Evolutionary conservation across 92 coral and sea anemone genomes (phyloP), one percentile per base, ranked within the genome.

Genomic region (Palythoa heliodiscus): DNA sequence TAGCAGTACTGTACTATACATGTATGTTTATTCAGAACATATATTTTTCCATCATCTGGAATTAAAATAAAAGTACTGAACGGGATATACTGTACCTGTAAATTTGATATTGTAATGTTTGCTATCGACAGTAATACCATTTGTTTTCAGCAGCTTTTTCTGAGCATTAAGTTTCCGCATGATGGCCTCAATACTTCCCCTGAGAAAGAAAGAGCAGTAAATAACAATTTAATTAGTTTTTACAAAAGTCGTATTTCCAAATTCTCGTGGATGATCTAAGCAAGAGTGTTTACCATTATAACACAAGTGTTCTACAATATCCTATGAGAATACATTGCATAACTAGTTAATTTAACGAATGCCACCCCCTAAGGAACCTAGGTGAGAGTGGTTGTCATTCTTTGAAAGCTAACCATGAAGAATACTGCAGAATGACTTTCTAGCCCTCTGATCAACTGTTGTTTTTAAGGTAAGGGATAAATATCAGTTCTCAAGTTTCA

Each of bases 81-180:
- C 14, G 2, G 37, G 11, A n/a, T 7, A n/a, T 16, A 13, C 37
- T 40, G 29, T 68, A 68, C 72, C 72, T 68, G 72, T 68, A 68
- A 68, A 68, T 11, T 68, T 68, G 72, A 68, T 68, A 24, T 15
- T 68, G 40, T 68, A 68, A 68, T 35, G 72, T 68, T 25, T 68
- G 15, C 72, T 40, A 68, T 68, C 72, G 7, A 68, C 72, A 68
- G 39, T 68, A 68, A 68, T 68, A 24, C 72, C 72, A 68, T 23
- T 23, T 24, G 72, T 23, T 68, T 68, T 68, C 7, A 68, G 43
- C 25, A 68, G 25, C 72, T 68, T 68, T 25, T 68, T 68, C 72
- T 68, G 72, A 68, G 72, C 72, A 68, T 68, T 68, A 8, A 68
- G 72, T 68, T 68, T 40, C 22, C 17, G 38, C 72, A 68, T 68